Evolutionary conservation across 2,888 invertebrate genomes (phyloP), one percentile per base, ranked within the genome.

Genomic region (Diadegma fenestrale): DNA sequence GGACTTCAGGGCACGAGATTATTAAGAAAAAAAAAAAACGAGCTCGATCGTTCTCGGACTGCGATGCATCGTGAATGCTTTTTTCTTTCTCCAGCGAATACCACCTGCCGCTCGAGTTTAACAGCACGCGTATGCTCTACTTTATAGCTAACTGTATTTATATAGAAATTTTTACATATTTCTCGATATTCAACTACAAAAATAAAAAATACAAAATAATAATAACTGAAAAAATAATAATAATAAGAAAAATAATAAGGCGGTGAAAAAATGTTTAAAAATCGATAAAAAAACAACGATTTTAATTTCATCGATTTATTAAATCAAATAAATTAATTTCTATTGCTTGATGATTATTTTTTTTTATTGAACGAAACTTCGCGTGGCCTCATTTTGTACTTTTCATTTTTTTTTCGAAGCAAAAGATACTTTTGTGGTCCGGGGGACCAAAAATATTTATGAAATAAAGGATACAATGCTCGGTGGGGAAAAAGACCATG

Each of bases 401-500:
- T 37, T 37, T 37, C 10, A 1, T 37, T 37, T 58, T 58, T 58
- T 58, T 54, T 3, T 7, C 5, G 14, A 14, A 1, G 26, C 10
- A 54, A 48, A 33, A 63, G 79, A 48, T 45, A 72, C 63, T 58
- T 37, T 73, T 72, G 84, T 51, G 84, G 88, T 88, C 80, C 86
- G 87, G 87, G 86, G 86, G 81, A 88, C n/a, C 80, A 86, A 80
- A 87, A 88, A 89, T 87, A 88, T 86, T 84, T 73, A 85, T 87
- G 82, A 87, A 83, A 89, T 90, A 91, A 91, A 88, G 88, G 89
- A 89, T 88, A 91, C 91, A 90, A 91, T 91, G 87, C 68, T 69
- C 8, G 1, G 51, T n/a, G 7, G 63, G 33, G 69, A 79, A 54
- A 86, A 72, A 63, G 78, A 78, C 51, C 14, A 4, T 58, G 54